These are phyloP conservation scores for Thamnophis elegans DNA, from an alignment of 2,797 vertebrate species.

Conservation along the genomic window DNA sequence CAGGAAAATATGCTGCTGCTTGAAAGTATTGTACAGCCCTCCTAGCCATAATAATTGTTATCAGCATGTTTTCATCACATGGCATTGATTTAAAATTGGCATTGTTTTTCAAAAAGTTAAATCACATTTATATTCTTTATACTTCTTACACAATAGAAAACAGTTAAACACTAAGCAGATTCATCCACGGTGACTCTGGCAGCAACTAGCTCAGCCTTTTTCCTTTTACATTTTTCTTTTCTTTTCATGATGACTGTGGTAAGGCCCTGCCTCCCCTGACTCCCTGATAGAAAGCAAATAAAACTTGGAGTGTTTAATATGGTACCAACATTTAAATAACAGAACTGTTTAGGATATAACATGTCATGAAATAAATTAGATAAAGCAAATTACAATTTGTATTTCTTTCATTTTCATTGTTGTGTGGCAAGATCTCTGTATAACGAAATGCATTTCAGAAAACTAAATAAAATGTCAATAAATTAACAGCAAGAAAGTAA, in stretches of 20 bases:
- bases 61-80: neutral
- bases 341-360: conserved; percentile 2
- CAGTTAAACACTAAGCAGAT: too few relatives aligned
- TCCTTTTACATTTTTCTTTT: too few relatives aligned
- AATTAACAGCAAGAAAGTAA: neutral
- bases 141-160: neutral
- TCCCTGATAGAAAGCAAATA: neutral
- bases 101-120: neutral
- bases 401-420: neutral
- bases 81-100: neutral
- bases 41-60: neutral
- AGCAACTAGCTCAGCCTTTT: too few relatives aligned
- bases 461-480: conserved; percentile 19
- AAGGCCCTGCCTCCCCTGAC: too few relatives aligned
- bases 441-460: conserved; percentile 28
- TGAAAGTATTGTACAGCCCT: neutral
- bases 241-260: too few relatives aligned
- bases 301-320: neutral
- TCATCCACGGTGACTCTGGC: too few relatives aligned
- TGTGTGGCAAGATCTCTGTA: neutral
- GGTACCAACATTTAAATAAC: neutral
- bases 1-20: neutral
- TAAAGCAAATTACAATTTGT: conserved; percentile 22
- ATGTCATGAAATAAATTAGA: conserved; percentile 1
- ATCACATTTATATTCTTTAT: conserved; percentile 13